phyloP scores from a whole-genome alignment of 2,113 vertebrate species.

The Ictalurus punctatus region DNA sequence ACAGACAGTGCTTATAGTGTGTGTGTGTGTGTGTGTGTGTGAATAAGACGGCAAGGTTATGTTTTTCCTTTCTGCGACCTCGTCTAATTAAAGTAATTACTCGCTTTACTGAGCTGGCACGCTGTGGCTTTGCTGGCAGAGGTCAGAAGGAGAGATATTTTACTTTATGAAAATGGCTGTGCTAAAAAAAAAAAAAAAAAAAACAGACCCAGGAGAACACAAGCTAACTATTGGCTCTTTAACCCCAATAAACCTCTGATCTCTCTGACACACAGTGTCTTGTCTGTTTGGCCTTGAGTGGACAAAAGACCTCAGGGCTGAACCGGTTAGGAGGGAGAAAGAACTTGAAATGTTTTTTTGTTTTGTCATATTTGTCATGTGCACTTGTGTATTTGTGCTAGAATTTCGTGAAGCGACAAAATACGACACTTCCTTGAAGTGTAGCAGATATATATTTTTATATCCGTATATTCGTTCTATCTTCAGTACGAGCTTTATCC shows the following conservation, averaged over 20 bases:
- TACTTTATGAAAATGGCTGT: slow-evolving; percentile 32
- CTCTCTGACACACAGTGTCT: background rate
- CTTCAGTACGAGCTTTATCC: background rate
- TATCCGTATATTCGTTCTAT: background rate
- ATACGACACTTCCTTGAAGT: background rate
- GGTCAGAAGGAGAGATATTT: slow-evolving; percentile 54
- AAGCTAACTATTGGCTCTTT: slow-evolving; percentile 23
- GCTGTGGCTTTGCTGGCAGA: slow-evolving; percentile 40
- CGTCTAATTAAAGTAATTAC: slow-evolving; percentile 60
- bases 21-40: slow-evolving; percentile 19
- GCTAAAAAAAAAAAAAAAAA: background rate
- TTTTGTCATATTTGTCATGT: background rate
- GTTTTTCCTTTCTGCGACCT: slow-evolving; percentile 55
- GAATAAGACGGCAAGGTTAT: slow-evolving; percentile 53
- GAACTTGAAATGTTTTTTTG: background rate
- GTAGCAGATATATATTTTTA: background rate
- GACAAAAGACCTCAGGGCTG: background rate
- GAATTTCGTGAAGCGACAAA: background rate
- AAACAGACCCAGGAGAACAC: slow-evolving; percentile 26
- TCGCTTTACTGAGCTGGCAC: slow-evolving; percentile 57
- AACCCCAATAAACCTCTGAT: slow-evolving; percentile 45
- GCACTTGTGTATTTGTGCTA: background rate
- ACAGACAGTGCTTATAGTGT: slow-evolving; percentile 8
- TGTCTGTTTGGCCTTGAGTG: slow-evolving; percentile 4
- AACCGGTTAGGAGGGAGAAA: background rate